Conservation (phyloP, 2,888 invertebrate species). For the Torymus texanus region DNA sequence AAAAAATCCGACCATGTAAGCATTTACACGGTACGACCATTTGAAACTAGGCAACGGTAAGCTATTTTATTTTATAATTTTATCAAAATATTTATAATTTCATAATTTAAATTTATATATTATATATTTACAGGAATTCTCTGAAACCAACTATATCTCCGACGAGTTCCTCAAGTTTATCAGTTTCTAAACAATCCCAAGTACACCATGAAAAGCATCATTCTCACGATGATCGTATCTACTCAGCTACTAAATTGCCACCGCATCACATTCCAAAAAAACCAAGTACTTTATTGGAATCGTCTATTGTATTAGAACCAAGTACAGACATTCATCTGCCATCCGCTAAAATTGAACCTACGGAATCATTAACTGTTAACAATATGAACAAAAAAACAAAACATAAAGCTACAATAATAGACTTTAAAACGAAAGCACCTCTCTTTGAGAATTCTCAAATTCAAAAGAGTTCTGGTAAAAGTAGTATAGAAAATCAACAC, state of each 20-base stretch:
- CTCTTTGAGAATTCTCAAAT: conserved; percentile 34
- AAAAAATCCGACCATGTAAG: conserved; percentile 68
- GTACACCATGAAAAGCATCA: conserved; percentile 51
- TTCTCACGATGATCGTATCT: conserved; percentile 4
- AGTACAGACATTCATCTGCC: conserved; percentile 64
- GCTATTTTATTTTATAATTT: conserved; percentile 54
- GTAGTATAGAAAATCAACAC: conserved; percentile 35
- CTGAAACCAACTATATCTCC: conserved; percentile 33
- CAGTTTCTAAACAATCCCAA: conserved; percentile 62
- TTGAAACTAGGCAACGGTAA: conserved; percentile 69
- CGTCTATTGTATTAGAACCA: conserved; percentile 67
- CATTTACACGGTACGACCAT: conserved; percentile 70
- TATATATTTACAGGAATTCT: conserved; percentile 34
- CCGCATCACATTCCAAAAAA: conserved; percentile 60
- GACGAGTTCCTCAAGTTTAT: conserved; percentile 57
- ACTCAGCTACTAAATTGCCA: conserved; percentile 57
- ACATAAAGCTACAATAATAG: conserved; percentile 42
- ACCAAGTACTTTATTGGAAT: conserved; percentile 63
- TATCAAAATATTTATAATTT: too few relatives aligned
- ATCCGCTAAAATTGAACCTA: conserved; percentile 64
- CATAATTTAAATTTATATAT: not conserved
- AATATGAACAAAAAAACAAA: conserved; percentile 47
- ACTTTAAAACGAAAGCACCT: conserved; percentile 48
- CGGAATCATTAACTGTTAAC: conserved; percentile 64
- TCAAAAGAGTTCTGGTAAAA: conserved; percentile 38